Conservation (phyloP, 2,888 invertebrate species). For the Nemoura dubitans region DNA sequence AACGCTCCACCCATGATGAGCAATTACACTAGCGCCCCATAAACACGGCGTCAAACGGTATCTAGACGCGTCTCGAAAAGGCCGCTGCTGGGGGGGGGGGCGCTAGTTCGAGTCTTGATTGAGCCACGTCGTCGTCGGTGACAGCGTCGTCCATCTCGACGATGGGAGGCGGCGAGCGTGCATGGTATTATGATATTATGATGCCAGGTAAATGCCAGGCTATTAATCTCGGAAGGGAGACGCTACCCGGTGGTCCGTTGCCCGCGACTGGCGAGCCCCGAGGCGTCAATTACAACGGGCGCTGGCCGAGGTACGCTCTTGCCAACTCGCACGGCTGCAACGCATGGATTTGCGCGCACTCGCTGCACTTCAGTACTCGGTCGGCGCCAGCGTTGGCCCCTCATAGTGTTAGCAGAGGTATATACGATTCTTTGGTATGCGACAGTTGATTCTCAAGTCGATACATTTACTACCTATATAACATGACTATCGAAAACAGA, state of each 20-base stretch:
- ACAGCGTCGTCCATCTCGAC: background rate
- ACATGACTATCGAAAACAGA: no score
- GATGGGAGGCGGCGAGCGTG: background rate
- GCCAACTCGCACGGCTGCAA: background rate
- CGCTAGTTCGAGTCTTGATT: background rate
- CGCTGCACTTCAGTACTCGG: background rate
- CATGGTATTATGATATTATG: background rate
- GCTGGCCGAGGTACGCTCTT: background rate
- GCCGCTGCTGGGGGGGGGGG: background rate
- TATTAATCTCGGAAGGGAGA: background rate
- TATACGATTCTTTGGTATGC: no score
- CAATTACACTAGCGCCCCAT: background rate
- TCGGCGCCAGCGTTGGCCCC: background rate
- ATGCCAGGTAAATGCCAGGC: background rate
- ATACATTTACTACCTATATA: no score
- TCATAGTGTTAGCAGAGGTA: no score
- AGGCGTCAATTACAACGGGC: background rate
- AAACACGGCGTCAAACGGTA: background rate
- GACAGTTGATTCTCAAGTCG: no score
- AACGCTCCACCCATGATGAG: background rate
- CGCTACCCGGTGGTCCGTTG: background rate
- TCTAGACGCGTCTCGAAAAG: background rate
- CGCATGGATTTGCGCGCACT: background rate
- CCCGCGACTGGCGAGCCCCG: background rate
- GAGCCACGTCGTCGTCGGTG: slow-evolving; percentile 1